These are phyloP conservation scores for Miopithecus talapoin DNA, from an alignment of 2,797 vertebrate species.

Conservation along the genomic window DNA sequence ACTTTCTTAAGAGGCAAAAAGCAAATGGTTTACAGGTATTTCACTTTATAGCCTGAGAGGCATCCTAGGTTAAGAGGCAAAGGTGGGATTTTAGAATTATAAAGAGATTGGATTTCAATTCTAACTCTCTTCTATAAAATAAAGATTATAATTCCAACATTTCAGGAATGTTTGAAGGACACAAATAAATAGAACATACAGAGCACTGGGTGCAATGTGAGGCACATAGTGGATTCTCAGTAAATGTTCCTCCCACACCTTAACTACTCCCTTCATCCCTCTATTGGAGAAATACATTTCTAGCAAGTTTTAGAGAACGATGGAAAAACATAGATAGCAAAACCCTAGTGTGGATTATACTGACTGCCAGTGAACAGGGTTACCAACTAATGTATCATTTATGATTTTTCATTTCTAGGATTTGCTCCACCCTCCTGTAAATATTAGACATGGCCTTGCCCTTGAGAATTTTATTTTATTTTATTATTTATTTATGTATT, in stretches of 20 bases:
- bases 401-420: not conserved
- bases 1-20: not conserved
- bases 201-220: not conserved
- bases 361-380: not conserved
- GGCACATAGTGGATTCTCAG: not conserved
- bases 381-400: not conserved
- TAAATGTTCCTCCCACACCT: not conserved
- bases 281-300: not conserved
- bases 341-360: not conserved
- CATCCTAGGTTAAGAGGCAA: not conserved
- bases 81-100: not conserved
- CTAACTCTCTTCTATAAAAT: not conserved
- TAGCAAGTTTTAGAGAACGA: not conserved
- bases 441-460: not conserved
- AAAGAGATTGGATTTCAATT: not conserved
- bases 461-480: not conserved
- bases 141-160: not conserved
- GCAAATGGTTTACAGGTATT: not conserved
- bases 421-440: not conserved
- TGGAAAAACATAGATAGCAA: not conserved
- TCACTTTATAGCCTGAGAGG: not conserved
- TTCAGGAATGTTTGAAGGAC: not conserved
- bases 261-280: not conserved
- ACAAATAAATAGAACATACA: not conserved
- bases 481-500: not conserved